Evolutionary conservation across 2,113 vertebrate genomes (phyloP), one percentile per base, ranked within the genome.

Genomic region (Echinops telfairi): DNA sequence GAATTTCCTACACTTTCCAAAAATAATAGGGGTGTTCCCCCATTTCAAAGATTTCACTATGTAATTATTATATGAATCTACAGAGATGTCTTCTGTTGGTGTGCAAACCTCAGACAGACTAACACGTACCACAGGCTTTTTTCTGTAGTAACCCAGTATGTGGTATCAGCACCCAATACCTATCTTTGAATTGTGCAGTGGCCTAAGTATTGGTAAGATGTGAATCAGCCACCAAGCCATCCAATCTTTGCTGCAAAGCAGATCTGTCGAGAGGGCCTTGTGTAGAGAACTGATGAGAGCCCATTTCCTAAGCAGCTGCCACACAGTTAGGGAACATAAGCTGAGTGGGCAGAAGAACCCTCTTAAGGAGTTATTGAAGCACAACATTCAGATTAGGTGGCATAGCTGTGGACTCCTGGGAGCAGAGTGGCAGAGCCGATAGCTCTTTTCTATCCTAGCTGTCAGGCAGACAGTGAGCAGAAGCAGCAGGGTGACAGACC

Each of bases 371-470:
- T 93, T 89, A 94, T 75, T 93, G 95, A 96, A 93, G 95, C 82
- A 96, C 85, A 94, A 76, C 85, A 90, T 95, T 95, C 93, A 92
- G 94, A 95, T 96, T 81, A 95, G 84, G 91, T 85, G 88, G 85
- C 89, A 91, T 75, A 88, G 75, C 79, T 90, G 23, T 79, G 75
- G 94, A 84, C 93, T 91, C 85, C 53, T 60, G 94, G 93, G 95
- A 96, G 33, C 73, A 82, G 38, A 89, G 87, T 75, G 38, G 82
- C 75, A 88, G 33, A 91, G 64, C 75, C 33, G 10, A 78, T 64
- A 85, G 70, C 70, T 95, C 92, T 94, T 96, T 91, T 88, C 58
- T 80, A 16, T 89, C 58, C 33, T 78, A 53, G 43, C 80, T 95
- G 82, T 85, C 88, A 95, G 77, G 70, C 81, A 95, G 75, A 92